Conservation (phyloP, 1,140 invertebrate species). For the Ceratosolen solmsi region DNA sequence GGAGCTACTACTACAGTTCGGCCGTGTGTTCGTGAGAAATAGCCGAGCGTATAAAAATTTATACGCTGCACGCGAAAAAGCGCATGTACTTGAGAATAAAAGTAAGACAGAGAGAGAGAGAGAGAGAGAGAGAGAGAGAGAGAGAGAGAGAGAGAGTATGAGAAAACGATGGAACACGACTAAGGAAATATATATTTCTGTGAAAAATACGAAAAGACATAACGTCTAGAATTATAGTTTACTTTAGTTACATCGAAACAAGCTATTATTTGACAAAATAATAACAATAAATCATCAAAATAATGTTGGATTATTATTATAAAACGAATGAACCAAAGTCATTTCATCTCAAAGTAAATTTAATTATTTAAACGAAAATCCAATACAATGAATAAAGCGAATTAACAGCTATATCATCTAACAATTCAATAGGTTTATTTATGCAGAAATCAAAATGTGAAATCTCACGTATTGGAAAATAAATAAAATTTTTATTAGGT, state of each 20-base stretch:
- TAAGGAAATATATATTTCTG: background rate
- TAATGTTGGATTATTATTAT: too few relatives aligned
- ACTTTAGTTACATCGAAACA: background rate
- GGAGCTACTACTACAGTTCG: constrained; percentile 5
- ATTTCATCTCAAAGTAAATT: too few relatives aligned
- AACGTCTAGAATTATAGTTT: background rate
- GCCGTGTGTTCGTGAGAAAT: constrained; percentile 35
- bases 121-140: constrained; percentile 1
- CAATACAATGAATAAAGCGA: too few relatives aligned
- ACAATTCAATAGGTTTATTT: too few relatives aligned
- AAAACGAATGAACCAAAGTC: too few relatives aligned
- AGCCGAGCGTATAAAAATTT: constrained; percentile 40
- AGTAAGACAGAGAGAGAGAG: background rate
- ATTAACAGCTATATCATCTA: too few relatives aligned
- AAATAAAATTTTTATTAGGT: too few relatives aligned
- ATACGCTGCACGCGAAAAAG: constrained; percentile 19
- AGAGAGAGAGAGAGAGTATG: constrained; percentile 4
- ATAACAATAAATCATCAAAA: too few relatives aligned
- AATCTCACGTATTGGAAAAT: too few relatives aligned
- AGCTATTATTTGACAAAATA: constrained; percentile 9
- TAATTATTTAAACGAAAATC: too few relatives aligned
- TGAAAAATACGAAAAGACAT: constrained; percentile 34
- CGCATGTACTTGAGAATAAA: constrained; percentile 11
- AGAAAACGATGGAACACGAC: background rate
- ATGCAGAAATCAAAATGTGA: too few relatives aligned